Percentiles rank a stretch among this genome's conserved stretches.
Conservation (phyloP, 2,797 vertebrate species). For the Nyctibius grandis region DNA sequence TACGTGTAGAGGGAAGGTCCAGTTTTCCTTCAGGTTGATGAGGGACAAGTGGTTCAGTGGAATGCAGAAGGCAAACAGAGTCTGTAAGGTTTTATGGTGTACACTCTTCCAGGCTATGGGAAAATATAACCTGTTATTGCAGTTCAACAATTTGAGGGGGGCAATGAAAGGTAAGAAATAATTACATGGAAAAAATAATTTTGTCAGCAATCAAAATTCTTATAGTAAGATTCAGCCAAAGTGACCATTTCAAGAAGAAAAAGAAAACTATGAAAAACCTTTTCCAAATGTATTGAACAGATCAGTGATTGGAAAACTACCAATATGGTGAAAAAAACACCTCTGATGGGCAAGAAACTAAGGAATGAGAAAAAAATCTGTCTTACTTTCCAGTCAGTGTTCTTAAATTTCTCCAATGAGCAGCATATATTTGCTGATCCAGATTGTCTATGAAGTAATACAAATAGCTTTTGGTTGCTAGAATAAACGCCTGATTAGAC, state of each 20-base stretch:
- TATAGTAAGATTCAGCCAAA: not conserved
- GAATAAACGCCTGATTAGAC: not conserved
- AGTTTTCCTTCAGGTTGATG: not conserved
- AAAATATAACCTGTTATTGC: not conserved
- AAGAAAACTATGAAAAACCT: not conserved
- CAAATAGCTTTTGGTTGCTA: not conserved
- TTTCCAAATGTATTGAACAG: constrained; percentile 41
- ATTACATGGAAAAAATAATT: not conserved
- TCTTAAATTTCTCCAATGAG: constrained; percentile 26
- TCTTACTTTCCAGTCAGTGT: not conserved
- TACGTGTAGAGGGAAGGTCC: not conserved
- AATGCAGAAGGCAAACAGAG: not conserved
- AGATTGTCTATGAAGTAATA: not conserved
- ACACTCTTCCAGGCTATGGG: not conserved
- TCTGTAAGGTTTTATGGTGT: not conserved
- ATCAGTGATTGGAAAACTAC: constrained; percentile 1
- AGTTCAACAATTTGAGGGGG: not conserved
- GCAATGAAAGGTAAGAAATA: not conserved
- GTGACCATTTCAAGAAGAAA: not conserved
- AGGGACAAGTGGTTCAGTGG: not conserved
- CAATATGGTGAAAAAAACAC: not conserved
- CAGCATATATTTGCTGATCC: not conserved
- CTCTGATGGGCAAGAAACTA: not conserved
- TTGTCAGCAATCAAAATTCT: not conserved
- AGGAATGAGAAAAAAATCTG: constrained; percentile 4